Evolutionary conservation across 2,113 vertebrate genomes (phyloP), one percentile per base, ranked within the genome.

Genomic region (Sclerurus mexicanus): DNA sequence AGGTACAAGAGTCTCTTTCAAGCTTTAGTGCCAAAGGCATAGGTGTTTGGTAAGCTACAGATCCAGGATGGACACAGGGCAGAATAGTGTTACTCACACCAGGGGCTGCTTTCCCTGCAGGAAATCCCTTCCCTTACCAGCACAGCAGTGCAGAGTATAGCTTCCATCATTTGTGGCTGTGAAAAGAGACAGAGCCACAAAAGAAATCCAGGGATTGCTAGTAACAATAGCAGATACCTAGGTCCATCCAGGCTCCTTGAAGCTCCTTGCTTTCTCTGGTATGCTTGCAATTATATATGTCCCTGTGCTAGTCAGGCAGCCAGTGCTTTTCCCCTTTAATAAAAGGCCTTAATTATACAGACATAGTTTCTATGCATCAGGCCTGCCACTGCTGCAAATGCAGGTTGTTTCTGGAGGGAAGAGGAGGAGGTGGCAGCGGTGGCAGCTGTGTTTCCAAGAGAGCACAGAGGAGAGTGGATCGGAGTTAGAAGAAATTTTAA

Each of bases 301-400:
- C 55, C 58, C 47, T 68, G 46, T 6, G 7, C 24, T 69, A 37
- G 19, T 64, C 69, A 87, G 62, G 53, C 66, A 95, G 66, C 6
- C 69, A 76, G 44, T 7, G 35, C 25, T 81, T 73, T 35, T 74
- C 12, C 12, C 46, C 18, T 68, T 96, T 91, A 85, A 85, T 73
- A 85, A 94, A 91, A 93, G n/a, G 28, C 49, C 53, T 89, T 91
- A 82, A 95, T 91, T 79, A 78, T 35, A 86, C 46, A 72, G 84
- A 80, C 44, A 69, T 15, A 25, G 62, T 59, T 87, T 87, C 87
- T 66, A 14, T 25, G 67, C 58, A 79, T 80, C 2, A 6, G 44
- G 69, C 37, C 37, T 91, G 85, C 50, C 23, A 9, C 35, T 92
- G 64, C 89, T 71, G 81, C 68, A 84, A 93, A 87, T 63, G 69